phyloP scores from a whole-genome alignment of 1,140 invertebrate genomes.

The Goniozus legneri region DNA sequence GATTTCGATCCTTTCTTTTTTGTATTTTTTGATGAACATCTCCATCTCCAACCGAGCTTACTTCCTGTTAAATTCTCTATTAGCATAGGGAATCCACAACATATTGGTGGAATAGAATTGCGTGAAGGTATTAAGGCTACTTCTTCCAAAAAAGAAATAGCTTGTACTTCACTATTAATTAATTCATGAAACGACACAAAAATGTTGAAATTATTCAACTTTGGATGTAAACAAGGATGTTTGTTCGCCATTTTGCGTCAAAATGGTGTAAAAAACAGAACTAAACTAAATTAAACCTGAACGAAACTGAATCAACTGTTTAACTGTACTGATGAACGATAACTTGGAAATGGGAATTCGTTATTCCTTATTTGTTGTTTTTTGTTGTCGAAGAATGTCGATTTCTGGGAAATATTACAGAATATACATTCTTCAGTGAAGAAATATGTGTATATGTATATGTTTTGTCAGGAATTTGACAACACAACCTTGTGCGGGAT shows the following conservation, averaged over 20 bases:
- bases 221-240: conserved; percentile 7
- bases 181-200: conserved; percentile 1
- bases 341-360: no score
- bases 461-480: no score
- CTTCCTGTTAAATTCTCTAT: background rate
- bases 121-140: background rate
- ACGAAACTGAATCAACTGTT: no score
- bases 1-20: conserved; percentile 2
- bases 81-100: conserved; percentile 3
- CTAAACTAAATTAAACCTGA: no score
- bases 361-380: no score
- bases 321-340: no score
- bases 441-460: no score
- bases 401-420: no score
- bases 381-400: no score
- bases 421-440: no score
- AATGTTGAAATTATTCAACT: conserved; percentile 2
- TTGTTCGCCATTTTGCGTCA: conserved; percentile 1
- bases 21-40: conserved; percentile 3
- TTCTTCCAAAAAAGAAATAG: conserved; percentile 1
- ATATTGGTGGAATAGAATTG: conserved; percentile 1
- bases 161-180: background rate
- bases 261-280: no score
- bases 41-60: conserved; percentile 4
- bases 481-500: no score